phyloP scores from a whole-genome alignment of 2,113 vertebrate species.

The Lophura nycthemera region DNA sequence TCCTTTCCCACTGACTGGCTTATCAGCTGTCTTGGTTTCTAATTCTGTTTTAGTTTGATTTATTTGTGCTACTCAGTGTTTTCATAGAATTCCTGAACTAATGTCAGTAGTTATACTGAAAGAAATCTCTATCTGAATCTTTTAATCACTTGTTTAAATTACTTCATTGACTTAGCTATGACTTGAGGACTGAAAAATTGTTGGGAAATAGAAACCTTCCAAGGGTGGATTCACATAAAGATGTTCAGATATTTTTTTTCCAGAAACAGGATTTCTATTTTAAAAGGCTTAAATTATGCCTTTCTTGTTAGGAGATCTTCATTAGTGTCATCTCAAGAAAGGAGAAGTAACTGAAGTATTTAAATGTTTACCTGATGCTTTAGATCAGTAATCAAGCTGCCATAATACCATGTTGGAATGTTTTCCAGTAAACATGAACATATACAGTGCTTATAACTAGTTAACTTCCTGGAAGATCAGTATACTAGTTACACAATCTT shows the following conservation, averaged over 20 bases:
- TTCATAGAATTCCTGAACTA: not conserved
- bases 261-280: not conserved
- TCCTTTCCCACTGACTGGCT: rapidly evolving
- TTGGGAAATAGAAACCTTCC: not conserved
- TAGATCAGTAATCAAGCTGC: not conserved
- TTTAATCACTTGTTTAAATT: not conserved
- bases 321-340: not conserved
- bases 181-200: not conserved
- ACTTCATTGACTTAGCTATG: not conserved
- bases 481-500: rapidly evolving
- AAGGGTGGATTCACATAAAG: rapidly evolving
- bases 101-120: not conserved
- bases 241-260: rapidly evolving
- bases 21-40: not conserved
- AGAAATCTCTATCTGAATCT: not conserved
- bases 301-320: not conserved
- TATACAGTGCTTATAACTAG: rapidly evolving
- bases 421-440: not conserved
- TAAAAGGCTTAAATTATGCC: not conserved
- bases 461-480: not conserved
- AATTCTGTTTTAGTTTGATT: not conserved
- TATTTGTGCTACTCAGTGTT: not conserved
- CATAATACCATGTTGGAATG: not conserved
- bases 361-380: not conserved
- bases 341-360: not conserved